Percentiles rank a stretch among this genome's conserved stretches.
Evolutionary conservation across 2,113 vertebrate species (phyloP).

Genomic region (Donacobius atricapilla): DNA sequence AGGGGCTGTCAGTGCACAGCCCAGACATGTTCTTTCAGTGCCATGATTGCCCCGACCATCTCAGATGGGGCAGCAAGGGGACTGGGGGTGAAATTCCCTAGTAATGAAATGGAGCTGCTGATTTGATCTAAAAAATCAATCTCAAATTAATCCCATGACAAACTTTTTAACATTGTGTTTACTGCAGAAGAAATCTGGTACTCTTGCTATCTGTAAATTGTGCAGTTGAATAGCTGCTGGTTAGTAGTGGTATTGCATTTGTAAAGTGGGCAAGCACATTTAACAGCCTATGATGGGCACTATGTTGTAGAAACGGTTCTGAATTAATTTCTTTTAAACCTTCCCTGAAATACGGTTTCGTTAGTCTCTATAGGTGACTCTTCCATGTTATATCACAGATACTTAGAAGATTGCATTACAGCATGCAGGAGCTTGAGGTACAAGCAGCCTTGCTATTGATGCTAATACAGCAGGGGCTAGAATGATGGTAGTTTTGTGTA

Average conservation of each 20-base stretch:
- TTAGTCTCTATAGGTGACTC: neutral
- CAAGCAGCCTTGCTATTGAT: neutral
- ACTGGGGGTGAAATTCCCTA: neutral
- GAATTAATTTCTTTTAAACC: neutral
- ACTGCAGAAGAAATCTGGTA: neutral
- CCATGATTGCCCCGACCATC: neutral
- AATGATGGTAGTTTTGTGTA: neutral
- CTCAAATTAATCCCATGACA: neutral
- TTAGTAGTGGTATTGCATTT: neutral
- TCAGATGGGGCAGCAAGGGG: neutral
- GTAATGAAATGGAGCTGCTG: neutral
- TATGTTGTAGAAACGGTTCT: neutral
- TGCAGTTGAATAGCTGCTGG: neutral
- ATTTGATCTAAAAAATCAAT: neutral
- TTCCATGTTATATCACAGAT: neutral
- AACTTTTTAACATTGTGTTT: neutral
- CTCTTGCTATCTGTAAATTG: neutral
- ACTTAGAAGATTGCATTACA: neutral
- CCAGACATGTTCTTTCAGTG: neutral
- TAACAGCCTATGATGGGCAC: neutral
- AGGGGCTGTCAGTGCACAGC: neutral
- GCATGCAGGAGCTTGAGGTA: neutral
- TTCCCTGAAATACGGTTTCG: neutral
- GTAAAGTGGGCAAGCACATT: neutral
- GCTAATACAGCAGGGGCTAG: neutral